These are phyloP conservation scores for Pseudomyrmex concolor DNA, from an alignment of 1,140 invertebrate genomes.

Conservation along the genomic window DNA sequence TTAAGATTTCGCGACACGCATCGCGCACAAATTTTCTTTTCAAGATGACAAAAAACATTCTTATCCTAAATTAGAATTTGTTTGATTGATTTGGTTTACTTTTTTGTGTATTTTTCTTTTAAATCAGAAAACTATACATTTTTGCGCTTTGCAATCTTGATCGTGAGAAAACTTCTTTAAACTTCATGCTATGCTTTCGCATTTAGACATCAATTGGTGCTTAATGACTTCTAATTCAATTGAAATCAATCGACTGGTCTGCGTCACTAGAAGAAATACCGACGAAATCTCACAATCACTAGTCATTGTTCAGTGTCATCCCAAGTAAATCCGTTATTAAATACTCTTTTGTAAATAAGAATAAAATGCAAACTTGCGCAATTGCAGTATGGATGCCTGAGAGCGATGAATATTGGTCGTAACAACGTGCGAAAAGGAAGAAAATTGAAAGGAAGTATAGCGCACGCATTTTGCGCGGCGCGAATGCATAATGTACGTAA, in stretches of 20 bases:
- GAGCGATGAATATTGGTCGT: conserved; percentile 19
- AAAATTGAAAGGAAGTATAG: conserved; percentile 29
- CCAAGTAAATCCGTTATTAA: conserved; percentile 37
- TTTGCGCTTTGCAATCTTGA: background rate
- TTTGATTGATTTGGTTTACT: too few relatives aligned
- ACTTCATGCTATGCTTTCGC: conserved; percentile 34
- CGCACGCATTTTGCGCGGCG: conserved; percentile 11
- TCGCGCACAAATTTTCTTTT: too few relatives aligned
- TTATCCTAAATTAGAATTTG: too few relatives aligned
- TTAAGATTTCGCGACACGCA: background rate
- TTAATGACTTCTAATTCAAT: conserved; percentile 39
- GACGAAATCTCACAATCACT: conserved; percentile 32
- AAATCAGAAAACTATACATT: too few relatives aligned
- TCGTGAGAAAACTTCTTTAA: conserved; percentile 2
- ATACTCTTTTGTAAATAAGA: background rate
- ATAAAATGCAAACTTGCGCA: background rate
- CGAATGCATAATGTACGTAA: conserved; percentile 27
- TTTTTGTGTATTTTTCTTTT: too few relatives aligned
- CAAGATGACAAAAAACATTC: too few relatives aligned
- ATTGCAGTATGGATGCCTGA: background rate
- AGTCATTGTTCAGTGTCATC: conserved; percentile 27
- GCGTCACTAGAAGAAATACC: conserved; percentile 1
- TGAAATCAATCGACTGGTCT: conserved; percentile 47
- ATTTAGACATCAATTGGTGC: conserved; percentile 40
- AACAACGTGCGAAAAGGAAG: background rate